Evolutionary conservation across 1,140 invertebrate species (phyloP).

Genomic region (Drosophila sproati): DNA sequence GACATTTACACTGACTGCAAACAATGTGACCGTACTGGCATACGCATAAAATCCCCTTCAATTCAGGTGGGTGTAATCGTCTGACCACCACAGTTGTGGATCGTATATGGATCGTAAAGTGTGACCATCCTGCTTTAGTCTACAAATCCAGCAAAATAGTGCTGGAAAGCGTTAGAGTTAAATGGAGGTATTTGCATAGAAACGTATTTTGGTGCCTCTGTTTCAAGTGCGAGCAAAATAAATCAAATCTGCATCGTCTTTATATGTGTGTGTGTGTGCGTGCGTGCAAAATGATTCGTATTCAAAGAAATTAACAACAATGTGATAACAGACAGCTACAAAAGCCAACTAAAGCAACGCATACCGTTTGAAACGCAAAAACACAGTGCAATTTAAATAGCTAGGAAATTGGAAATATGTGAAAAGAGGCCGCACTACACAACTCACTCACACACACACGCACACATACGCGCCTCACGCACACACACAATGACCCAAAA

Average conservation of each 20-base stretch:
- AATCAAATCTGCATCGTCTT: slow-evolving; percentile 44
- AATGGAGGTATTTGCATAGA: slow-evolving; percentile 5
- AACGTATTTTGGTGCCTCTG: slow-evolving; percentile 5
- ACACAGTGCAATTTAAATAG: slow-evolving; percentile 4
- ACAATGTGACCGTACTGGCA: slow-evolving; percentile 28
- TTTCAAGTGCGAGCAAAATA: slow-evolving; percentile 42
- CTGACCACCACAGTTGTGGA: slow-evolving; percentile 14
- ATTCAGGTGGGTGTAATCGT: slow-evolving; percentile 2
- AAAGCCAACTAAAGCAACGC: neutral
- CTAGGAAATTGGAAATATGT: slow-evolving; percentile 40
- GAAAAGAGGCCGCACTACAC: slow-evolving; percentile 35
- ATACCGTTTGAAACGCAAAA: neutral
- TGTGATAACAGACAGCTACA: slow-evolving; percentile 21
- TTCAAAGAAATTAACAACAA: slow-evolving; percentile 26
- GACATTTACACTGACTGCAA: slow-evolving; percentile 47
- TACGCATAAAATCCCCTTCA: neutral
- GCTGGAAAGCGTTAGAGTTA: no score
- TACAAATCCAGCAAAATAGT: neutral
- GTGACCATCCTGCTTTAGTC: slow-evolving; percentile 3
- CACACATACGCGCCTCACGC: slow-evolving; percentile 12
- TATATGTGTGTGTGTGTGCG: slow-evolving; percentile 18
- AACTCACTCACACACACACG: slow-evolving; percentile 5
- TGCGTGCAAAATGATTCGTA: slow-evolving; percentile 42
- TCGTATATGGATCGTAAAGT: slow-evolving; percentile 11
- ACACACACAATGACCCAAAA: slow-evolving; percentile 54